Conservation (phyloP, 2,888 invertebrate genomes). For the Odontocerum albicorne region DNA sequence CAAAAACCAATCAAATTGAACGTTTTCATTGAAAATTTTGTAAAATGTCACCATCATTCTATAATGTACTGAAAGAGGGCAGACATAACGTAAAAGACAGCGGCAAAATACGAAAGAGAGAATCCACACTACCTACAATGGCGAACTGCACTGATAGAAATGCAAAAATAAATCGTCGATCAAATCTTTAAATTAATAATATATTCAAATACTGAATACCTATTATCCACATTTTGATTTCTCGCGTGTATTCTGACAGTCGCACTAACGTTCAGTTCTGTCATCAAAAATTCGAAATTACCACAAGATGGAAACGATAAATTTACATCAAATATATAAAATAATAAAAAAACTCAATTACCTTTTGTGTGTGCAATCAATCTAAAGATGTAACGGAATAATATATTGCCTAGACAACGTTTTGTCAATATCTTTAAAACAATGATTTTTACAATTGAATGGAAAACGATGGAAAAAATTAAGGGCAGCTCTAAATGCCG, state of each 20-base stretch:
- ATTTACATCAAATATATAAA: background rate
- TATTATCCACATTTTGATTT: slow-evolving; percentile 40
- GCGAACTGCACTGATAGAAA: background rate
- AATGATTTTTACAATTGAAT: background rate
- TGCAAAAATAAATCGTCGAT: slow-evolving; percentile 8
- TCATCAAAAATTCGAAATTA: slow-evolving; percentile 47
- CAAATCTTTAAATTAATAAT: background rate
- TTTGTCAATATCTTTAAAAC: slow-evolving; percentile 28
- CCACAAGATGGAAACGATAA: too few species aligned
- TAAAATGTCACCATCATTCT: too few species aligned
- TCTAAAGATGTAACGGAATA: slow-evolving; percentile 1
- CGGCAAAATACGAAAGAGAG: too few species aligned
- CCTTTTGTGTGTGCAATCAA: background rate
- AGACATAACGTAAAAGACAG: too few species aligned
- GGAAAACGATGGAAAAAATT: slow-evolving; percentile 7
- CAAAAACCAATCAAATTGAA: too few species aligned
- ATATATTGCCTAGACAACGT: slow-evolving; percentile 31
- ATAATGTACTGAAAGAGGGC: too few species aligned
- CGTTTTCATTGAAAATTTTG: too few species aligned
- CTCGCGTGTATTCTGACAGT: slow-evolving; percentile 51
- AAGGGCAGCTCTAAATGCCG: background rate
- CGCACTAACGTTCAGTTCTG: slow-evolving; percentile 55
- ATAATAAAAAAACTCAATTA: background rate
- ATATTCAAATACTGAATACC: slow-evolving; percentile 15
- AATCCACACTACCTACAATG: slow-evolving; percentile 7